Percentiles rank a stretch among this genome's conserved stretches.
phyloP scores from a whole-genome alignment of 2,113 vertebrate genomes.

The Oreochromis tanganicae region DNA sequence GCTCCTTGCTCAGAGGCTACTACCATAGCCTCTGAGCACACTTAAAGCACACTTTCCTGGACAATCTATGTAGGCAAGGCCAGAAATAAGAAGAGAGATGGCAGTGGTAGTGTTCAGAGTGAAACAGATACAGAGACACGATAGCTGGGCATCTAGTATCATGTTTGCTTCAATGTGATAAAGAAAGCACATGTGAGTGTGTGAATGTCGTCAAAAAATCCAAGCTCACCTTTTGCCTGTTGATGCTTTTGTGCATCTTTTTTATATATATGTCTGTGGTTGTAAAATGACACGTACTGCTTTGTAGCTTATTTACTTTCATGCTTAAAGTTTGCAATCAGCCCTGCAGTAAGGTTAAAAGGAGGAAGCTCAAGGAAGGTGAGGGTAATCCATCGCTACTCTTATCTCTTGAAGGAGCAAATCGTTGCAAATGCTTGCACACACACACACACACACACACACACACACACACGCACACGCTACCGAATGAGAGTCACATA shows the following conservation, averaged over 20 bases:
- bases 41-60: constrained; percentile 16
- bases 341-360: constrained; percentile 35
- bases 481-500: constrained; percentile 47
- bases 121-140: neutral
- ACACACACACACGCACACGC: neutral
- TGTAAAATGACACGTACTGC: neutral
- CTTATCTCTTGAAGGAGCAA: constrained; percentile 49
- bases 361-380: constrained; percentile 9
- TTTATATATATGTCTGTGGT: neutral
- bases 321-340: constrained; percentile 13
- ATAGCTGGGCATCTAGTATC: neutral
- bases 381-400: constrained; percentile 40
- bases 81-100: neutral
- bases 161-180: constrained; percentile 9
- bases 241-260: neutral
- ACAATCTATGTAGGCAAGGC: neutral
- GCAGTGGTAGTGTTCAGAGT: neutral
- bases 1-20: too few species aligned
- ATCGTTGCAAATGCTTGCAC: constrained; percentile 19
- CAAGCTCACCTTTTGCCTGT: neutral
- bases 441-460: neutral
- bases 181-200: neutral
- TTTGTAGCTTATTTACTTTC: neutral
- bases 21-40: too few species aligned
- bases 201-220: neutral